phyloP scores from a whole-genome alignment of 2,797 vertebrate genomes.

The Eremophila alpestris region DNA sequence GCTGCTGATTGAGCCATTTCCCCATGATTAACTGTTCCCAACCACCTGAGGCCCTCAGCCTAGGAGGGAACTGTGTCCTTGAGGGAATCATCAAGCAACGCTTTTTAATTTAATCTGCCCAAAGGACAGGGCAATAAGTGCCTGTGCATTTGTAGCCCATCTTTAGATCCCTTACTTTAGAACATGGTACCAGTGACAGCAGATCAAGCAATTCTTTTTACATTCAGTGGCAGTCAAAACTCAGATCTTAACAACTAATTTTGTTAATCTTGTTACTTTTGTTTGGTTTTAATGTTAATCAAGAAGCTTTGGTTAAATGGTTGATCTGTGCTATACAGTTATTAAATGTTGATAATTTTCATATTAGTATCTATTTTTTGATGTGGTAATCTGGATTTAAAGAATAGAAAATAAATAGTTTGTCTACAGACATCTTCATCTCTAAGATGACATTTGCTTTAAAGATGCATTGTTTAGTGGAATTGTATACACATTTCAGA shows the following conservation, averaged over 20 bases:
- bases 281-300: not conserved
- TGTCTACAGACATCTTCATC: not conserved
- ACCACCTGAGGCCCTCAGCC: not conserved
- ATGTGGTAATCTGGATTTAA: not conserved
- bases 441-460: not conserved
- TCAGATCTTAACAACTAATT: not conserved
- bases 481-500: not conserved
- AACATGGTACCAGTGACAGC: not conserved
- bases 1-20: not conserved
- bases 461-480: not conserved
- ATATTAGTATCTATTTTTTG: not conserved
- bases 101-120: not conserved
- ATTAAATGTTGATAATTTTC: not conserved
- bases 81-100: not conserved
- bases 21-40: slow-evolving; percentile 4
- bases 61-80: not conserved
- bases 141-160: not conserved
- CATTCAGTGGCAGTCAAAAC: not conserved
- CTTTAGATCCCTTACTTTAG: not conserved
- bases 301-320: not conserved
- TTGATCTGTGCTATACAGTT: not conserved
- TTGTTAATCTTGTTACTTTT: not conserved
- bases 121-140: not conserved
- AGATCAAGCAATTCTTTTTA: not conserved
- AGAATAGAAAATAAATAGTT: not conserved